Evolutionary conservation across 1,140 invertebrate species (phyloP).

Genomic region (Eriosoma lanigerum): DNA sequence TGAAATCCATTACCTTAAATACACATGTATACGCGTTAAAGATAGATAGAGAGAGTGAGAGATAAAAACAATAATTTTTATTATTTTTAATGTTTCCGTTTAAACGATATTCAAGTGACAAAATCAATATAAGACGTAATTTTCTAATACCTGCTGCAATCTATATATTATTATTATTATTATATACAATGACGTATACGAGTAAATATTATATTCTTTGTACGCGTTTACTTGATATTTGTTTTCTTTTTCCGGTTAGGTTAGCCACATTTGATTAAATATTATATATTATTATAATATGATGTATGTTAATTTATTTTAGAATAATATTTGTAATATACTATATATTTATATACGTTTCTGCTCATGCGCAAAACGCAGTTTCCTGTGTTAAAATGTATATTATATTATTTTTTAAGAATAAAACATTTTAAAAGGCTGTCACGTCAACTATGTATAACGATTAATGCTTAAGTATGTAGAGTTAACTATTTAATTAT

Average conservation of each 20-base stretch:
- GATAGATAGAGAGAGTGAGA: no score
- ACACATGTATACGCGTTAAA: conserved; percentile 32
- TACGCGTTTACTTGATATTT: neutral
- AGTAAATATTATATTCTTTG: neutral
- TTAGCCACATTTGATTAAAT: conserved; percentile 27
- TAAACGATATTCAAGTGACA: conserved; percentile 19
- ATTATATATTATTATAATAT: neutral
- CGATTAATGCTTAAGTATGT: conserved; percentile 50
- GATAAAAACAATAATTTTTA: neutral
- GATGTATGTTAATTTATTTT: conserved; percentile 7
- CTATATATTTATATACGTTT: conserved; percentile 6
- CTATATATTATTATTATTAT: neutral
- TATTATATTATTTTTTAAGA: neutral
- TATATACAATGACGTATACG: neutral
- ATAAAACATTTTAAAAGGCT: conserved; percentile 41
- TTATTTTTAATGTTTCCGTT: conserved; percentile 12
- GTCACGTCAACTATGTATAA: conserved; percentile 50
- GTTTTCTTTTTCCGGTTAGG: neutral
- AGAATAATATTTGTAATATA: neutral
- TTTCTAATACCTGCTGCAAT: neutral
- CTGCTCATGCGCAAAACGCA: conserved; percentile 24
- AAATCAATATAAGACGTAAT: neutral
- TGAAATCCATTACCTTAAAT: neutral
- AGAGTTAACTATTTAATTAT: conserved; percentile 42
- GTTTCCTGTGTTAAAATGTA: conserved; percentile 28